Conservation (phyloP, 2,888 invertebrate species). For the Rhingia rostrata region DNA sequence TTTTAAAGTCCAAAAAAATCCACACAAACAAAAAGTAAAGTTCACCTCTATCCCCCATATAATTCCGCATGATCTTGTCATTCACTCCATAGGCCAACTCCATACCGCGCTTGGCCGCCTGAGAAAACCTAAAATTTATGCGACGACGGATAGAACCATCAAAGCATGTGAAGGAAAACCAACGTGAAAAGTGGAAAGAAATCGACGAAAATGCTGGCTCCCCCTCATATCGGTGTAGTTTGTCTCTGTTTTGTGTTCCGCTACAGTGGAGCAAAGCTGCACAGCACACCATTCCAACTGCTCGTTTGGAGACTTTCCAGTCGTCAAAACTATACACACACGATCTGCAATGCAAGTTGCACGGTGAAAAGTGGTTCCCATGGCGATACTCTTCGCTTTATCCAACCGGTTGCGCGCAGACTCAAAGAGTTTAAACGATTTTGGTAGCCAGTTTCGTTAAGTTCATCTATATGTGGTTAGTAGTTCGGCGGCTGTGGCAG, state of each 20-base stretch:
- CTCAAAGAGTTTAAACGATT: conserved; percentile 17
- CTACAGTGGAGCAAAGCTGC: conserved; percentile 1
- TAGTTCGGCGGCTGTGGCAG: neutral
- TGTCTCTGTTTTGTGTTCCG: conserved; percentile 15
- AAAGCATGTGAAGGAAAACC: conserved; percentile 31
- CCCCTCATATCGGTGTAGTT: conserved; percentile 5
- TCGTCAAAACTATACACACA: neutral
- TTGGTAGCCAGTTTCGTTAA: conserved; percentile 65
- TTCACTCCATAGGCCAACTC: conserved; percentile 31
- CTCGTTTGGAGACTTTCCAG: conserved; percentile 19
- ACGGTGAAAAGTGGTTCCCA: conserved; percentile 9
- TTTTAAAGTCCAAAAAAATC: conserved; percentile 9
- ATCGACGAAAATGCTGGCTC: conserved; percentile 21
- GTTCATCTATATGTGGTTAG: conserved; percentile 43
- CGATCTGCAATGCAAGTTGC: conserved; percentile 17
- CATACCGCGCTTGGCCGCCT: conserved; percentile 1
- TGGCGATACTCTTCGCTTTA: neutral
- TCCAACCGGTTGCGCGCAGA: conserved; percentile 37
- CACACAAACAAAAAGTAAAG: conserved; percentile 21
- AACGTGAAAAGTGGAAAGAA: conserved; percentile 29
- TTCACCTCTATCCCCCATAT: conserved; percentile 53
- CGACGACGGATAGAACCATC: conserved; percentile 38
- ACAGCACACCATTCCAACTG: neutral
- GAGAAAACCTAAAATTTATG: conserved; percentile 63
- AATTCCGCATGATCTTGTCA: conserved; percentile 68